Evolutionary conservation across 2,888 invertebrate species (phyloP).

Genomic region (Notocelia uddmanniana): DNA sequence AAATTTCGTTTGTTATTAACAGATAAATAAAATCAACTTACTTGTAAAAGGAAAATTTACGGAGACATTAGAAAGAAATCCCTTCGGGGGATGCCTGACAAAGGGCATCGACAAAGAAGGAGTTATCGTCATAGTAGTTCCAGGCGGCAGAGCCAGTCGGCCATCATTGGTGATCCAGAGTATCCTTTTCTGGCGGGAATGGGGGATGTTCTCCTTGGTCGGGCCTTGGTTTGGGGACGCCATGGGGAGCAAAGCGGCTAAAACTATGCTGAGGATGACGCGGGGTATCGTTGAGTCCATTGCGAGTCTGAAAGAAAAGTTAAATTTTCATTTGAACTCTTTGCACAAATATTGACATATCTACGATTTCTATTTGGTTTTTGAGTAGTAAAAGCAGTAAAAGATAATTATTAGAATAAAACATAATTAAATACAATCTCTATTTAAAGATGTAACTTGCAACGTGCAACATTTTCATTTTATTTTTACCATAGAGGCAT

Average conservation of each 20-base stretch:
- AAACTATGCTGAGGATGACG: slow-evolving; percentile 77
- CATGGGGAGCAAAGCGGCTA: slow-evolving; percentile 77
- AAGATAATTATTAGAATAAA: neutral
- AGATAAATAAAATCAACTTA: slow-evolving; percentile 79
- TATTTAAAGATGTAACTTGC: neutral
- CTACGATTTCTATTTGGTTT: neutral
- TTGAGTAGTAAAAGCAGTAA: neutral
- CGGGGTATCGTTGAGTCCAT: slow-evolving; percentile 79
- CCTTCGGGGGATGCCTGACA: slow-evolving; percentile 93
- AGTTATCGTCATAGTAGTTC: slow-evolving; percentile 91
- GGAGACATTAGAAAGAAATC: slow-evolving; percentile 93
- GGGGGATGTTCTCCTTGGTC: slow-evolving; percentile 81
- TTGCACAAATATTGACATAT: neutral
- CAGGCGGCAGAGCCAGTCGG: slow-evolving; percentile 92
- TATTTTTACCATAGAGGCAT: neutral
- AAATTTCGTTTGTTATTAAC: neutral
- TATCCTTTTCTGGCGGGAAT: slow-evolving; percentile 92
- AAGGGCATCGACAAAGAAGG: slow-evolving; percentile 93
- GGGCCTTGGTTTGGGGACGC: slow-evolving; percentile 64
- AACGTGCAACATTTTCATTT: neutral
- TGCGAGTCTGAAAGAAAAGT: slow-evolving; percentile 61
- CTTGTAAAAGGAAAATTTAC: slow-evolving; percentile 94
- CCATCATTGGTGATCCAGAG: slow-evolving; percentile 95
- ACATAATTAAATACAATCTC: neutral
- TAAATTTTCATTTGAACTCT: neutral